Conservation (phyloP, 2,888 invertebrate genomes). For the Himalopsyche anomala region DNA sequence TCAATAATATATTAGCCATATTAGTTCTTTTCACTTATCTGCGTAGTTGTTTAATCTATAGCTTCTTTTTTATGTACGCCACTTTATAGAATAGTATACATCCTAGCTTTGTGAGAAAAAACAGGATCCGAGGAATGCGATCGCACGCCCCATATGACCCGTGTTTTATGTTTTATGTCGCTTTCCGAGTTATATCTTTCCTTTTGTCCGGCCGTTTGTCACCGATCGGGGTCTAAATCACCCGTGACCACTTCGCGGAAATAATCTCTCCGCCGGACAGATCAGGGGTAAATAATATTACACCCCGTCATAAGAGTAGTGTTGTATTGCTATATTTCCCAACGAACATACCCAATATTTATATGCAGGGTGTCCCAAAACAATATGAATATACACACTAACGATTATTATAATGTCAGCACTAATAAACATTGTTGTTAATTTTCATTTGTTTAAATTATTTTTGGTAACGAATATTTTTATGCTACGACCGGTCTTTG, state of each 20-base stretch:
- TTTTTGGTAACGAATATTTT: no score
- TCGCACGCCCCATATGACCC: conserved; percentile 56
- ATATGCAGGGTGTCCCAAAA: no score
- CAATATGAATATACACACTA: no score
- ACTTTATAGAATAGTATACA: background rate
- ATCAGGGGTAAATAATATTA: conserved; percentile 38
- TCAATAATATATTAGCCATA: no score
- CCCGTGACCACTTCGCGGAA: conserved; percentile 53
- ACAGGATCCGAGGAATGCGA: background rate
- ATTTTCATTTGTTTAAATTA: no score
- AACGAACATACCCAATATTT: background rate
- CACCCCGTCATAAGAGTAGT: conserved; percentile 14
- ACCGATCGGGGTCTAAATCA: conserved; percentile 51
- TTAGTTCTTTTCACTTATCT: no score
- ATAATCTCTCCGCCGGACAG: conserved; percentile 48
- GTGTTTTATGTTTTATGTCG: conserved; percentile 48
- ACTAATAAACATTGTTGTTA: no score
- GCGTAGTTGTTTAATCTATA: no score
- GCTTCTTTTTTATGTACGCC: background rate
- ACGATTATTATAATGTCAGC: no score
- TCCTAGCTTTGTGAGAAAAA: conserved; percentile 2
- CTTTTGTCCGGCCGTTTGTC: conserved; percentile 60
- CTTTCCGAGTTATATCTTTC: conserved; percentile 23
- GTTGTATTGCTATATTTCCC: background rate
- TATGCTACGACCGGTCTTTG: no score